Conservation (phyloP, 2,888 invertebrate genomes). For the Caenorhabditis becei region DNA sequence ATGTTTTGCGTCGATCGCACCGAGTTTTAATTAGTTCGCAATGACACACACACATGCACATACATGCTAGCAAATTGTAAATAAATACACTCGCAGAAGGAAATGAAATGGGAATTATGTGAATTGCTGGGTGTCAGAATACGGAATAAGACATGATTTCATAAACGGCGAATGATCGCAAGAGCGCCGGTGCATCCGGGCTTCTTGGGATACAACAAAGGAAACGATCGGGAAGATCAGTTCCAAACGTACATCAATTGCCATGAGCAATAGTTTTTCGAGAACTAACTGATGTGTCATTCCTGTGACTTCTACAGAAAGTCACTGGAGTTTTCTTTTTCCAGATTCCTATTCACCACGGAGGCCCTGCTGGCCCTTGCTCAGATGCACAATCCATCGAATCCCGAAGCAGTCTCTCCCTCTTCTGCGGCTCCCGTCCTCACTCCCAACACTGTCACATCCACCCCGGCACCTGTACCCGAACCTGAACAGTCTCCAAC, state of each 20-base stretch:
- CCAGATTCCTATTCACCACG: constrained; percentile 20
- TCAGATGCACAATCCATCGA: constrained; percentile 16
- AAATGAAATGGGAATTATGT: not conserved
- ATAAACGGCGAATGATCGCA: no score
- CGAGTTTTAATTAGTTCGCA: constrained; percentile 51
- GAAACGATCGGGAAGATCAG: not conserved
- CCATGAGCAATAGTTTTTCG: no score
- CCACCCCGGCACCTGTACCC: not conserved
- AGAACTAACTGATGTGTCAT: no score
- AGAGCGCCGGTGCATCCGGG: no score
- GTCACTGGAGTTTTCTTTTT: not conserved
- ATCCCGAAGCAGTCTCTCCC: constrained; percentile 17
- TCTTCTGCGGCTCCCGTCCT: constrained; percentile 3
- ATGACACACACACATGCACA: constrained; percentile 35
- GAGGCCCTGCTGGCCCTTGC: constrained; percentile 21
- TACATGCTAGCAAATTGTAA: constrained; percentile 29
- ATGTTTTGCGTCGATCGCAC: constrained; percentile 27
- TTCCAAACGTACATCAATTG: not conserved
- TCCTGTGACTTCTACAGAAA: no score
- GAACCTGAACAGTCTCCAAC: constrained; percentile 37
- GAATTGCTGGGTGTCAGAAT: not conserved
- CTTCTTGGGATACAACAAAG: no score
- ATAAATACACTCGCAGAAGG: not conserved
- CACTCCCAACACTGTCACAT: constrained; percentile 6
- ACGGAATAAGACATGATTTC: no score